Base-by-base conservation (phyloP, 2,888 invertebrate species). In the Arrhopalites spinosus region DNA sequence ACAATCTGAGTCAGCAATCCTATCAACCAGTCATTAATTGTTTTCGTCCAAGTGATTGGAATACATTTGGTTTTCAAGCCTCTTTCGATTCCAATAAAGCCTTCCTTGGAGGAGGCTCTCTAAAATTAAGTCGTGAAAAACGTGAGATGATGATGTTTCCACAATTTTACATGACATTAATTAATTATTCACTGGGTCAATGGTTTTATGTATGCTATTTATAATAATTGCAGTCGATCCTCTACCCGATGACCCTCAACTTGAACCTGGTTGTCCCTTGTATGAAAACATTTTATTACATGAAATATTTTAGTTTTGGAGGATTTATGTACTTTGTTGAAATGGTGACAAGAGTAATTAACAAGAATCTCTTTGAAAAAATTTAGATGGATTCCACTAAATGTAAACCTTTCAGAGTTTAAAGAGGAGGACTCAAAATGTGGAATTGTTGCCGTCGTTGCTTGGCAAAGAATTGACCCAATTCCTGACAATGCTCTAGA, bases 1-100 rank as follows among this genome's bases (percentile, higher is more conserved):
- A 87, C 84, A 90, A 90, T 84, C 83, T 90, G 78, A 87, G 88
- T 0, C 87, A 88, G 70, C 89, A 89, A 85, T 87, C 89, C 74
- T 87, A 89, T 83, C 90, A 90, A 83, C 89, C 89, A 27, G 23
- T 73, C 1, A 29, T 66, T 13, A 73, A 73, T 45, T 73, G 72
- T 23, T 73, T 73, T 29, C 27, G 50, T 23, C 23, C 45, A 1
- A 63, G 47, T 45, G 63, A 63, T 29, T 29, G 20, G 7, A 53
- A 73, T 29, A 5, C 50, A 2, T 2, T 1, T 15, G 77, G 68
- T 17, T 30, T 61, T 17, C 73, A 78, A 67, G 67, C 76, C n/a
- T n/a, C 71, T 27, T 81, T 77, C 59, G 79, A 79, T 78, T 71
- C 70, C 13, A 70, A 76, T 17, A 81, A 80, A 73, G 83, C 81